Conservation (phyloP, 2,113 vertebrate species). For the Maccullochella peelii region DNA sequence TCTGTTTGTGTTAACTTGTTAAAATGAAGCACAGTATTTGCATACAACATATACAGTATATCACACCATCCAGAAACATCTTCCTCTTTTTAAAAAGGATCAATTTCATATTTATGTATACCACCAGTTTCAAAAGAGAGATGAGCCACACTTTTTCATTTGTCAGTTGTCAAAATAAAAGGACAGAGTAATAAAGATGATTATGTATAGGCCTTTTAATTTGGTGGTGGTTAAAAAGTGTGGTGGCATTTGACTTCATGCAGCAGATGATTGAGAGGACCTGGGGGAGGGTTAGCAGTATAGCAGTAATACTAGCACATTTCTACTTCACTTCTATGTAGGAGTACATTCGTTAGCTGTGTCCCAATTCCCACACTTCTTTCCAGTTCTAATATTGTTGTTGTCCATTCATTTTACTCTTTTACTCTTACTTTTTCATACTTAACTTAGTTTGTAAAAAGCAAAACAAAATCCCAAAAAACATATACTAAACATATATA, state of each 20-base stretch:
- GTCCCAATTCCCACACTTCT: background rate
- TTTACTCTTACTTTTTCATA: background rate
- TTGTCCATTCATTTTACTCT: background rate
- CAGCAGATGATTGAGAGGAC: slow-evolving; percentile 29
- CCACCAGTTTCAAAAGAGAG: slow-evolving; percentile 1
- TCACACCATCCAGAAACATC: background rate
- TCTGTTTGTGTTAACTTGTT: slow-evolving; percentile 1
- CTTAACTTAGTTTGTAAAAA: background rate
- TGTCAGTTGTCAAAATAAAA: slow-evolving; percentile 46
- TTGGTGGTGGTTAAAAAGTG: no score
- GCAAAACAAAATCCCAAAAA: background rate
- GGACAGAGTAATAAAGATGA: slow-evolving; percentile 28
- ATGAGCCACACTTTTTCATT: slow-evolving; percentile 14
- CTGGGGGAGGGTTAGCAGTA: slow-evolving; percentile 15
- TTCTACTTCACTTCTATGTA: slow-evolving; percentile 7
- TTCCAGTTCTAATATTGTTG: background rate
- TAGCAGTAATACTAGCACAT: background rate
- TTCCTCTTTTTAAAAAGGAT: background rate
- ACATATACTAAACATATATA: background rate
- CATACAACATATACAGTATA: slow-evolving; percentile 2
- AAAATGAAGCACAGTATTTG: background rate
- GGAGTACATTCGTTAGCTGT: background rate
- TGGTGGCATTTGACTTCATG: slow-evolving; percentile 40
- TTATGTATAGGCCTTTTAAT: slow-evolving; percentile 48
- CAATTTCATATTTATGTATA: background rate